Evolutionary conservation across 2,113 vertebrate genomes (phyloP).

Genomic region (Paramormyrops kingsleyae): DNA sequence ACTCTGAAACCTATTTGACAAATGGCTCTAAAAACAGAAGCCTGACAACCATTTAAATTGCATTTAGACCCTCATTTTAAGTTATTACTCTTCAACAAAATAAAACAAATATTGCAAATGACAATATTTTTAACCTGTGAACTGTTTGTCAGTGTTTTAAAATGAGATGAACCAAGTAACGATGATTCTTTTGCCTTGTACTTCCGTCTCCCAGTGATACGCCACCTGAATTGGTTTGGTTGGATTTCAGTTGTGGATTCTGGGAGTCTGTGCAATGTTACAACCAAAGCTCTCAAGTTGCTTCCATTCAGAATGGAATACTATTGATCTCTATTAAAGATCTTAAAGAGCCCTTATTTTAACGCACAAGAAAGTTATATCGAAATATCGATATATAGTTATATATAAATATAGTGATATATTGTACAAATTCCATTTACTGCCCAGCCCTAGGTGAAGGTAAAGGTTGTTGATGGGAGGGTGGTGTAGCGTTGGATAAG

Average conservation of each 20-base stretch:
- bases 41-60: not conserved
- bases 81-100: not conserved
- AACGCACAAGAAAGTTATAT: not conserved
- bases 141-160: not conserved
- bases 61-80: not conserved
- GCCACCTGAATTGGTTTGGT: not conserved
- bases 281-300: not conserved
- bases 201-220: not conserved
- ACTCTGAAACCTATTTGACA: not conserved
- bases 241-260: not conserved
- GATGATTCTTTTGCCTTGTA: not conserved
- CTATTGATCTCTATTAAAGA: not conserved
- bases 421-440: not conserved
- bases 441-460: not conserved
- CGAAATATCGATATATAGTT: not conserved
- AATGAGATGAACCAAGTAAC: not conserved
- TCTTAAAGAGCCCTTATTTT: not conserved
- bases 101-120: not conserved
- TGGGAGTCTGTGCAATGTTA: not conserved
- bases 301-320: not conserved
- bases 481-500: not conserved
- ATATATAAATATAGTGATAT: not conserved
- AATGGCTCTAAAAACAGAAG: not conserved
- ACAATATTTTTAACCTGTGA: not conserved
- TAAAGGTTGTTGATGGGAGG: not conserved